Evolutionary conservation across 2,113 vertebrate species (phyloP).

Genomic region (Lycaon pictus): DNA sequence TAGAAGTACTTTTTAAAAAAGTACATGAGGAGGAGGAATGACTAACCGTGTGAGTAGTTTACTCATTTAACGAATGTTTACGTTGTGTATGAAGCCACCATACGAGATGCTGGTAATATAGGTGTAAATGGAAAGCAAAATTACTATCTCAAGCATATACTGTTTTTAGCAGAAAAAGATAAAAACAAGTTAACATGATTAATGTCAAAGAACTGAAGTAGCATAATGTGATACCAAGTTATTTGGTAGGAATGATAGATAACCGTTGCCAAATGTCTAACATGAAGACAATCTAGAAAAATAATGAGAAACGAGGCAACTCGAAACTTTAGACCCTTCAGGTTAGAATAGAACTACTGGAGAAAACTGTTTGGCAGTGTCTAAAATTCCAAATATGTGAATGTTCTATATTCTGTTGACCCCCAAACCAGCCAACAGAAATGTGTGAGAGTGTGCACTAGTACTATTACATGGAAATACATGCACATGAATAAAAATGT

Average conservation of each 20-base stretch:
- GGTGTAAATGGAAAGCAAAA: neutral
- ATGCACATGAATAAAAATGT: neutral
- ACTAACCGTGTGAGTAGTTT: neutral
- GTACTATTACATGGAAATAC: neutral
- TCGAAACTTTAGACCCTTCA: neutral
- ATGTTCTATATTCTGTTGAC: neutral
- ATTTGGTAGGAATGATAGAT: neutral
- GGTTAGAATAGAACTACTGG: neutral
- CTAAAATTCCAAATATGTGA: neutral
- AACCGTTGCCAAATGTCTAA: neutral
- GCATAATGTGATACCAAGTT: neutral
- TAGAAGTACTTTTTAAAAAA: neutral
- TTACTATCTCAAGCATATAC: neutral
- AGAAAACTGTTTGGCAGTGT: neutral
- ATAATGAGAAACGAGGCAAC: neutral
- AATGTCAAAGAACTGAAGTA: neutral
- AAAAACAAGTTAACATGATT: neutral
- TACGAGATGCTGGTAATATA: neutral
- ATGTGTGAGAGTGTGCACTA: neutral
- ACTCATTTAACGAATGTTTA: neutral
- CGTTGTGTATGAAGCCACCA: neutral
- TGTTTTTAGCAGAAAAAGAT: neutral
- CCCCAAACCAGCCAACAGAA: neutral
- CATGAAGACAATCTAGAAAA: neutral
- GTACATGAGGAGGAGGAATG: neutral